Conservation (phyloP, 2,797 vertebrate genomes). For the Pantherophis alleghaniensis region DNA sequence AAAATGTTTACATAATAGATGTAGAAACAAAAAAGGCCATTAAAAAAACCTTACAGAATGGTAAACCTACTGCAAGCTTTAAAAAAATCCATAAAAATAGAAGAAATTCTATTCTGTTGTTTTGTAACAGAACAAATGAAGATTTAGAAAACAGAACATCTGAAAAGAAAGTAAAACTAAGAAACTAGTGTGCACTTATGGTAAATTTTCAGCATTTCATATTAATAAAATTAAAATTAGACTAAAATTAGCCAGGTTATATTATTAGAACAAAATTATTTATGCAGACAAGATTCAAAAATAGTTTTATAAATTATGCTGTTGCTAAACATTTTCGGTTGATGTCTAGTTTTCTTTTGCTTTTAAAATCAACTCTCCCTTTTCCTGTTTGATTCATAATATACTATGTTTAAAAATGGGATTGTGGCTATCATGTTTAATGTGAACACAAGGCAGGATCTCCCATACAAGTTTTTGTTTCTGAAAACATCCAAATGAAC, state of each 20-base stretch:
- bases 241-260: not conserved
- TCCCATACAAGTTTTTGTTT: not conserved
- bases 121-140: not conserved
- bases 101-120: not conserved
- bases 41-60: not conserved
- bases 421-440: not conserved
- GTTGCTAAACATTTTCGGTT: not conserved
- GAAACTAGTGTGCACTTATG: not conserved
- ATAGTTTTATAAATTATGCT: not conserved
- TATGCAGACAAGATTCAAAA: not conserved
- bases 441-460: not conserved
- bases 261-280: not conserved
- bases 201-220: not conserved
- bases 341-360: not conserved
- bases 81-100: not conserved
- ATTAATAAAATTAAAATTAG: not conserved
- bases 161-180: not conserved
- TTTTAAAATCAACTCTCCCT: not conserved
- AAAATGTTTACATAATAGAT: not conserved
- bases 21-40: not conserved
- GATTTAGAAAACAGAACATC: not conserved
- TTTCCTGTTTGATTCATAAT: not conserved
- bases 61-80: not conserved
- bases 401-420: not conserved
- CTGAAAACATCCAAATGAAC: not conserved